Evolutionary conservation across 2,888 invertebrate species (phyloP).

Genomic region (Drosophila multiciliata): DNA sequence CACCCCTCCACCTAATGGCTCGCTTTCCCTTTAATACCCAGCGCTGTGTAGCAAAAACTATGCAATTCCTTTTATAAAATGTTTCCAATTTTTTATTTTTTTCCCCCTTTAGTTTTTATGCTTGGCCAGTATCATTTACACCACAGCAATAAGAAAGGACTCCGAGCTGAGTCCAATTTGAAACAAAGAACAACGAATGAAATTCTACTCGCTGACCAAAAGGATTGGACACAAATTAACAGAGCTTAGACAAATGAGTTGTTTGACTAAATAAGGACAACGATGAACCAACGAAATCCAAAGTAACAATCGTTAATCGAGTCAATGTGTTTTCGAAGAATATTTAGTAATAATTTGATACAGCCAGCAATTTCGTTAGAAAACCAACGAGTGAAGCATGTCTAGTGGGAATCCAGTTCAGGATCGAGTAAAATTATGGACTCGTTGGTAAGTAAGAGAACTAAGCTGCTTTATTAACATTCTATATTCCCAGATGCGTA

Average conservation of each 20-base stretch:
- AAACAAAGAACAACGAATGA: not conserved
- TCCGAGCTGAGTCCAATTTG: not conserved
- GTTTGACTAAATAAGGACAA: not conserved
- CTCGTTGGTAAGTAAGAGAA: not conserved
- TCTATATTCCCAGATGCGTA: not conserved
- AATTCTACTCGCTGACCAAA: not conserved
- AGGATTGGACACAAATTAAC: not conserved
- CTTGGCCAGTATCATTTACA: constrained; percentile 50
- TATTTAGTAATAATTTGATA: not conserved
- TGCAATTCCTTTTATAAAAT: constrained; percentile 74
- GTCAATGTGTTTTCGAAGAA: not conserved
- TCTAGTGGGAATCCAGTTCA: not conserved
- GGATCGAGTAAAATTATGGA: not conserved
- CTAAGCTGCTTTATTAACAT: not conserved
- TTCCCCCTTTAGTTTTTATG: constrained; percentile 18
- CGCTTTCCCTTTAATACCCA: constrained; percentile 55
- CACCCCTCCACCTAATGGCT: constrained; percentile 7
- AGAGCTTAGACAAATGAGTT: not conserved
- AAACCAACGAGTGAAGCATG: not conserved
- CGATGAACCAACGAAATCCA: not conserved
- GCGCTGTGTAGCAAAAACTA: constrained; percentile 57
- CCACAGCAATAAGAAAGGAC: not conserved
- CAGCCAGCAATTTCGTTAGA: not conserved
- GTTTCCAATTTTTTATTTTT: constrained; percentile 44
- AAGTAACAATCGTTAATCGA: not conserved